Base-by-base conservation (phyloP, 2,888 invertebrate species). In the Euplagia quadripunctaria region DNA sequence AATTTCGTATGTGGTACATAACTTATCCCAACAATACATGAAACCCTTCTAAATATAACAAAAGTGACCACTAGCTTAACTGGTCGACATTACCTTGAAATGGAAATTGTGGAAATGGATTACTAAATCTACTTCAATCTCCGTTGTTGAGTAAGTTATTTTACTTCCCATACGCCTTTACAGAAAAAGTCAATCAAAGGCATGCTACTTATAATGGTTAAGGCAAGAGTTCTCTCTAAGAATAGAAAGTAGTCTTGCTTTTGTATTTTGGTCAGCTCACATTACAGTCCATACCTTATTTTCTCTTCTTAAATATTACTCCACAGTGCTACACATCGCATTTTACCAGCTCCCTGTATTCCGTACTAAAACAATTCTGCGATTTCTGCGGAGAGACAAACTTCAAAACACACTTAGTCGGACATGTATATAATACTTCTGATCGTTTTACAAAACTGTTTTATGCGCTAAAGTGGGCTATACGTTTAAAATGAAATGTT, bases 401-500 rank as follows among this genome's bases (percentile, higher is more conserved):
- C 64, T 67, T 61, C 65, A 71, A 76, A 71, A 70, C 20, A 71
- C 55, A 71, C 68, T 68, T 43, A 58, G 55, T 69, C 64, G 17
- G 20, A 64, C 67, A 41, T 80, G 76, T 78, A 79, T 80, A 79
- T 68, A 76, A 70, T 66, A 82, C 69, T 80, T 81, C 79, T 79
- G 77, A 79, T 86, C 82, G 76, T 85, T 85, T 86, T 81, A 78
- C 71, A 76, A 82, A 81, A 82, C 78, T 80, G 79, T 76, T 80
- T 82, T 78, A 79, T 82, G 78, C 79, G 82, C 85, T 85, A 85
- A 85, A 84, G 82, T 84, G 83, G 77, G 67, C 74, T 82, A 77
- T 85, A 80, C 78, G 78, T 85, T 86, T 82, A 82, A 83, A 85
- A 83, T 85, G 85, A 87, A 89, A 86, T 87, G 86, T 89, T 88